These are phyloP conservation scores for Eidolon dupreanum DNA, from an alignment of 2,797 vertebrate genomes.

Conservation along the genomic window DNA sequence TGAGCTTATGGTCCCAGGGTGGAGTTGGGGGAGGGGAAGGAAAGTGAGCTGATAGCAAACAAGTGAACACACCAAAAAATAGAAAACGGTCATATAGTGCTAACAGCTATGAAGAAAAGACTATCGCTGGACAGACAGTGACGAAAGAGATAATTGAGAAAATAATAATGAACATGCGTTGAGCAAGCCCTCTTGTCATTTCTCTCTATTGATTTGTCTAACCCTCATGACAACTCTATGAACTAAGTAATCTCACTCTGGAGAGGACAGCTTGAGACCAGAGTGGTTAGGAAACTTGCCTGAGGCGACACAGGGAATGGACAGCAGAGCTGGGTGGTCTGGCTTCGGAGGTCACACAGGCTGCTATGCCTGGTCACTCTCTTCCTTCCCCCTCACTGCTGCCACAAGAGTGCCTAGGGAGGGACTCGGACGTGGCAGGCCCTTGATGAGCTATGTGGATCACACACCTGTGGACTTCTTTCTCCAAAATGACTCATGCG, in stretches of 20 bases:
- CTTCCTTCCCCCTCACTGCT: rapidly evolving
- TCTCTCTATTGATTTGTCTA: background rate
- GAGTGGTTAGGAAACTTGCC: background rate
- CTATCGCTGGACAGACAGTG: background rate
- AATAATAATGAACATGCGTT: background rate
- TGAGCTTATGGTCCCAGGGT: background rate
- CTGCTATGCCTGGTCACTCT: background rate
- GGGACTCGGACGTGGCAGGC: too few relatives aligned
- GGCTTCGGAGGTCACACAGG: background rate
- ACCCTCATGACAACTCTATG: background rate
- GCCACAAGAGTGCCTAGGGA: background rate
- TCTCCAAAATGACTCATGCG: background rate
- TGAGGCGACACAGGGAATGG: background rate
- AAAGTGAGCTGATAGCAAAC: background rate
- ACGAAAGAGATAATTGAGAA: too few relatives aligned
- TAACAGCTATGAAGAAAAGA: background rate
- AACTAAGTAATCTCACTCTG: background rate
- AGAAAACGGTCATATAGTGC: background rate
- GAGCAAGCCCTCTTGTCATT: background rate
- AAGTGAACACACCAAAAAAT: too few relatives aligned
- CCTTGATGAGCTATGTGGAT: background rate
- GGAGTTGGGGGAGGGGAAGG: too few relatives aligned
- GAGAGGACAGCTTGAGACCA: background rate
- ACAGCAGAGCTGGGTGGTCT: background rate
- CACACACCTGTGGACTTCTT: background rate